Evolutionary conservation across 2,888 invertebrate genomes (phyloP), one percentile per base, ranked within the genome.

Genomic region (Prosapia bicincta): DNA sequence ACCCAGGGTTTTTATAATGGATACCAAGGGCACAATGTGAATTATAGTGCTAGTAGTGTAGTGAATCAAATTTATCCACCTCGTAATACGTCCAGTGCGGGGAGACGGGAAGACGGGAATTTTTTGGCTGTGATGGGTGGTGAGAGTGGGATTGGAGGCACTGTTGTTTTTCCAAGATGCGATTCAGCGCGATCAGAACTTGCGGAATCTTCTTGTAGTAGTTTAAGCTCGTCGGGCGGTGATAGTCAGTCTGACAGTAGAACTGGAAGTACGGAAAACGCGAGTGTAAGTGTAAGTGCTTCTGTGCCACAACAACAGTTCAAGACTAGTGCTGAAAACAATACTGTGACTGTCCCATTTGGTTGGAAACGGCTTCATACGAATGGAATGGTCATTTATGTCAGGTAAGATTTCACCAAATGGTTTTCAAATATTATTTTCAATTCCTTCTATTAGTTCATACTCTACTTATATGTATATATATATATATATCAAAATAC

Each of bases 321-420:
- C 10, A 38, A 38, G 32, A 28, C 30, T 32, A 65, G 32, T 69
- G 15, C 38, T 38, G 38, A 38, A 15, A 54, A 54, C 20, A 54
- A 54, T 20, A 82, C 84, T 77, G 85, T 88, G 78, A 83, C 89
- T 81, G 90, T 93, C 82, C 93, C 94, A 80, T 90, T 89, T 82
- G 93, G 93, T 79, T 94, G 94, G 94, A 92, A 91, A 85, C 88
- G 94, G 83, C 87, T 91, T 81, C 86, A 89, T 81, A 89, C 89
- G 83, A 90, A 91, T 85, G 91, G 91, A 81, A 88, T 89, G 85
- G 88, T 93, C 85, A 89, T 92, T 83, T 94, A 94, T 86, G 89
- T 92, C 85, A 93, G 93, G 93, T 93, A 84, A 87, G 86, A 85
- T 28, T 6, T 67, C n/a, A n/a, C n/a, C n/a, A n/a, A n/a, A n/a